phyloP scores from a whole-genome alignment of 2,113 vertebrate species.

The Calypte anna region DNA sequence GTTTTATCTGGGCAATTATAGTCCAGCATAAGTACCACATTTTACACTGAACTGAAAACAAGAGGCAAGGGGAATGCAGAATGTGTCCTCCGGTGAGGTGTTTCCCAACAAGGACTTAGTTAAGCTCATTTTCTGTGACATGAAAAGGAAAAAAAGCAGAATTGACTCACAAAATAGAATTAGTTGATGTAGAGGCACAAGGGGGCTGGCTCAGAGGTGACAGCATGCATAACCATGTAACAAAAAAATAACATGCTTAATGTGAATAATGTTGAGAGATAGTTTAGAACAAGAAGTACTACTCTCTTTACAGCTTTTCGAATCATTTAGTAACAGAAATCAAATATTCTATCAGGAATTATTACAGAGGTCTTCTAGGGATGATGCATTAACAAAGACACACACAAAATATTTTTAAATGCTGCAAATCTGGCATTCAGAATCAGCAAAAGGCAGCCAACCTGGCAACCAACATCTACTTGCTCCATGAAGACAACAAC shows the following conservation, averaged over 20 bases:
- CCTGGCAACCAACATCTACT: background rate
- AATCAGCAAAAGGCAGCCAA: background rate
- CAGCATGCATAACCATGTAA: background rate
- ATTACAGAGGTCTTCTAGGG: background rate
- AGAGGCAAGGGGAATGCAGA: background rate
- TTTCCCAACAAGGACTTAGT: slow-evolving; percentile 17
- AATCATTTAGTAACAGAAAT: background rate
- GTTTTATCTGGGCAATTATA: background rate
- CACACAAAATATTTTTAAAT: background rate
- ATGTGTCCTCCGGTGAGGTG: background rate
- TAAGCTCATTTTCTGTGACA: slow-evolving; percentile 38
- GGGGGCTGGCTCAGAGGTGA: slow-evolving; percentile 10
- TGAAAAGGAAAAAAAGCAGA: slow-evolving; percentile 55
- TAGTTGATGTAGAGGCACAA: slow-evolving; percentile 49
- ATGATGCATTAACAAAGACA: background rate
- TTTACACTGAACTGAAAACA: background rate
- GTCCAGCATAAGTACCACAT: background rate
- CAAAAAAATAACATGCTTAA: background rate
- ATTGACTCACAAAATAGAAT: slow-evolving; percentile 51
- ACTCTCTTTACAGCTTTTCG: background rate
- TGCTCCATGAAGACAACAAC: background rate
- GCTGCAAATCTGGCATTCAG: background rate
- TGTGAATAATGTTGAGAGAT: background rate
- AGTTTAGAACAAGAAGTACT: background rate
- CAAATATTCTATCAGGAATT: background rate